Evolutionary conservation across 1,140 invertebrate species (phyloP).

Genomic region (Drosophila fuyamai): DNA sequence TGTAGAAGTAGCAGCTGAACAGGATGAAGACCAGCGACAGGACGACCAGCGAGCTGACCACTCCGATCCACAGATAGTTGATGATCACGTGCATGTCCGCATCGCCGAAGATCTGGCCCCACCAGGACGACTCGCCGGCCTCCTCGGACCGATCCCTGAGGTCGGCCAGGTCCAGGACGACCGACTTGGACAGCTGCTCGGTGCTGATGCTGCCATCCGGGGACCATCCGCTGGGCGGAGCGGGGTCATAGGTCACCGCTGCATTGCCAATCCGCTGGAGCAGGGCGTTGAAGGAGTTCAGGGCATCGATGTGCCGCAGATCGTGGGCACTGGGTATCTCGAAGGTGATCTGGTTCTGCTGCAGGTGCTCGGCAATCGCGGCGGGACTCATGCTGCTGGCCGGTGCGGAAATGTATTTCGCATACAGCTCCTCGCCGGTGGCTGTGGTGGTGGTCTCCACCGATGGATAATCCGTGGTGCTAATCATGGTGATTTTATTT

Average conservation of each 20-base stretch:
- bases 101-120: slow-evolving; percentile 62
- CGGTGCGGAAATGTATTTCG: slow-evolving; percentile 65
- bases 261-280: slow-evolving; percentile 73
- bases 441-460: slow-evolving; percentile 43
- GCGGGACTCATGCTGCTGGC: slow-evolving; percentile 80
- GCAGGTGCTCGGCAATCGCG: slow-evolving; percentile 73
- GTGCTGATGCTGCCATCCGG: slow-evolving; percentile 66
- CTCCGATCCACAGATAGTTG: slow-evolving; percentile 84
- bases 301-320: slow-evolving; percentile 76
- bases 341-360: slow-evolving; percentile 82
- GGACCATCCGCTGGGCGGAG: slow-evolving; percentile 27
- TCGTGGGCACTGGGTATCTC: slow-evolving; percentile 79
- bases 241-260: slow-evolving; percentile 37
- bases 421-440: slow-evolving; percentile 44
- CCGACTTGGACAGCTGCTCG: slow-evolving; percentile 78
- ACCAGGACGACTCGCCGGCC: slow-evolving; percentile 25
- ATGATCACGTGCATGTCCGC: slow-evolving; percentile 79
- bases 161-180: slow-evolving; percentile 78
- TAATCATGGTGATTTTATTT: slow-evolving; percentile 28
- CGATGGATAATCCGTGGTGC: slow-evolving; percentile 56
- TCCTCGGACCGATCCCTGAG: slow-evolving; percentile 52
- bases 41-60: slow-evolving; percentile 76
- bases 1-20: slow-evolving; percentile 82
- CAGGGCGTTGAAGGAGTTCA: slow-evolving; percentile 76
- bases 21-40: slow-evolving; percentile 80